Percentiles rank a stretch among this genome's conserved stretches.
phyloP scores from a whole-genome alignment of 2,113 vertebrate genomes.

The Capreolus pygargus region DNA sequence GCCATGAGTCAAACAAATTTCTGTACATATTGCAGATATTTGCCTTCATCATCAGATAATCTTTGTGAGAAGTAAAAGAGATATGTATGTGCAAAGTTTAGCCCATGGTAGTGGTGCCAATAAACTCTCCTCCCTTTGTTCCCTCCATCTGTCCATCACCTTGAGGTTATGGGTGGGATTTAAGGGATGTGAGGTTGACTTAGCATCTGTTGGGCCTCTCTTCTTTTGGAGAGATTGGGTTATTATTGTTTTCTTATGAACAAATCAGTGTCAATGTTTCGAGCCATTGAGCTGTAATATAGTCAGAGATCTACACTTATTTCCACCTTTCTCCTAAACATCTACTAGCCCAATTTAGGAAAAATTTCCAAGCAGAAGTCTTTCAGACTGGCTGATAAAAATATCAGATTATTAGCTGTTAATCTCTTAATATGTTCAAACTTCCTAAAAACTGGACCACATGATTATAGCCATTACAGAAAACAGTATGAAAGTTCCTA shows the following conservation, averaged over 20 bases:
- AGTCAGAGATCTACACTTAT: not conserved
- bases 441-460: not conserved
- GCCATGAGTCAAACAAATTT: not conserved
- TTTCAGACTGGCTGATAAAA: not conserved
- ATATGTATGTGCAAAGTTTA: not conserved
- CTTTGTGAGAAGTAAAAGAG: not conserved
- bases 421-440: not conserved
- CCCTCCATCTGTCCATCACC: not conserved
- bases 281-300: not conserved
- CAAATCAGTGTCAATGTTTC: not conserved
- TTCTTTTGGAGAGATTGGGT: not conserved
- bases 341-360: not conserved
- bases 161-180: not conserved
- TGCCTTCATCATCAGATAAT: not conserved
- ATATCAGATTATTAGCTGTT: not conserved
- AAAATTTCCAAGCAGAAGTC: not conserved
- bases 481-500: not conserved
- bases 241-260: not conserved
- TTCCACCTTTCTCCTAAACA: not conserved
- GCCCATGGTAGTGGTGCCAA: rapidly evolving
- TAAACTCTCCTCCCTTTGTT: not conserved
- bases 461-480: not conserved
- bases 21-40: not conserved
- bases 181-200: not conserved
- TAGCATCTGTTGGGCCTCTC: not conserved